These are phyloP conservation scores for Apodemia hepburni DNA, from an alignment of 2,888 invertebrate species.

Conservation along the genomic window DNA sequence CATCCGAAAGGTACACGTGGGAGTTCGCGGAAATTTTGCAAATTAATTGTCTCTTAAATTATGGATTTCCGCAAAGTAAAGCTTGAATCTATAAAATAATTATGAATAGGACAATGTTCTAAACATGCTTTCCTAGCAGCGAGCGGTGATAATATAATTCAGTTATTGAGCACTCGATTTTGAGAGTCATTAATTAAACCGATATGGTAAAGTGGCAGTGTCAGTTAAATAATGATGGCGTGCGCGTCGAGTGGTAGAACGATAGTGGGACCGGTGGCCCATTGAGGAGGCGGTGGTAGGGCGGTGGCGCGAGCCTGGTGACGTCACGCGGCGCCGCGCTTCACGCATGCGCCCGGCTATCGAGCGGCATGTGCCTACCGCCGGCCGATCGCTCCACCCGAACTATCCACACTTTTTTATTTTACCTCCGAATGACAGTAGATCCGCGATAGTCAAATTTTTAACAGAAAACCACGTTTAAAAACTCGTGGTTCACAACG, in stretches of 20 bases:
- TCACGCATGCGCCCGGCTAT: slow-evolving; percentile 73
- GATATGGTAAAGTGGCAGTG: slow-evolving; percentile 37
- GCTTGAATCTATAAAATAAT: no score
- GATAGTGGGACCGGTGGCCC: slow-evolving; percentile 35
- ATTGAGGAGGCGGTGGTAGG: slow-evolving; percentile 44
- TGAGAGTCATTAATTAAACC: slow-evolving; percentile 38
- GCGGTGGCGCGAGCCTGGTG: slow-evolving; percentile 59
- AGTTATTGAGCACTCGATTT: slow-evolving; percentile 25
- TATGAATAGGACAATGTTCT: neutral
- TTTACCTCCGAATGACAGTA: slow-evolving; percentile 57
- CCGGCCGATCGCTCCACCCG: slow-evolving; percentile 64
- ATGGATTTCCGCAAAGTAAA: no score
- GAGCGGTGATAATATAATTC: slow-evolving; percentile 16
- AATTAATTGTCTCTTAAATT: no score
- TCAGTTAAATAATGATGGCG: slow-evolving; percentile 39
- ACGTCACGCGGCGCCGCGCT: slow-evolving; percentile 58
- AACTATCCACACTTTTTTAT: slow-evolving; percentile 71
- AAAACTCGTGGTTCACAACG: slow-evolving; percentile 28
- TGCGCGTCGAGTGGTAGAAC: slow-evolving; percentile 32
- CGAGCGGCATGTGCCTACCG: slow-evolving; percentile 75
- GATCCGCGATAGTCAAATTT: slow-evolving; percentile 47
- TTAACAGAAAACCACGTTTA: slow-evolving; percentile 43
- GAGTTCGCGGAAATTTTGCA: no score
- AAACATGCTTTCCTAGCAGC: neutral
- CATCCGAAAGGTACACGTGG: no score